These are phyloP conservation scores for Plodia interpunctella DNA, from an alignment of 1,140 invertebrate species.

Conservation along the genomic window DNA sequence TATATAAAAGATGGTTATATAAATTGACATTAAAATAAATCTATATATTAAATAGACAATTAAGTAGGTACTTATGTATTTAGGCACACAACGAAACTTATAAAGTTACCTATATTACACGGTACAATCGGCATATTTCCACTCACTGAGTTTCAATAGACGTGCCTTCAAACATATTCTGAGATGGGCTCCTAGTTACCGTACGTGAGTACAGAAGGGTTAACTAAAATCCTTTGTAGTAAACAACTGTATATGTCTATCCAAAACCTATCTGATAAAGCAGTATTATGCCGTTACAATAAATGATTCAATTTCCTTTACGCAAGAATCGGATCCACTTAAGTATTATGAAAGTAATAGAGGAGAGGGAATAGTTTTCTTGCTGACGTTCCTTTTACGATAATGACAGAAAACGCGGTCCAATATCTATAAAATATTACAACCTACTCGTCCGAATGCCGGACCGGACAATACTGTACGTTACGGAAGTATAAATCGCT, in stretches of 20 bases:
- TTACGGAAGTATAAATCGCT: constrained; percentile 2
- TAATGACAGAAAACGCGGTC: constrained; percentile 71
- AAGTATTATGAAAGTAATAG: constrained; percentile 74
- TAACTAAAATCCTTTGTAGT: constrained; percentile 27
- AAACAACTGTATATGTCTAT: constrained; percentile 49
- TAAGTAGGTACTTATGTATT: too few relatives aligned
- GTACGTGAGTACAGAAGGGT: constrained; percentile 17
- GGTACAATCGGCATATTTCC: constrained; percentile 3
- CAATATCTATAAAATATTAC: constrained; percentile 72
- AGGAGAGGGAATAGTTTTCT: constrained; percentile 71
- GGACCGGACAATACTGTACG: constrained; percentile 21
- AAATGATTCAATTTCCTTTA: constrained; percentile 74
- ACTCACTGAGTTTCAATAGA: constrained; percentile 8
- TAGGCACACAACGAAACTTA: too few relatives aligned
- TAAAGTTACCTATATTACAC: background rate
- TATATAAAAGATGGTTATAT: too few relatives aligned
- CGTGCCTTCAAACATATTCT: background rate
- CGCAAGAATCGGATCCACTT: constrained; percentile 72
- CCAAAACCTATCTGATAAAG: constrained; percentile 64
- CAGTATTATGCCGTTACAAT: constrained; percentile 68
- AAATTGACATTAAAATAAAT: too few relatives aligned
- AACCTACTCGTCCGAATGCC: constrained; percentile 32
- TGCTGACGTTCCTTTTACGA: constrained; percentile 72
- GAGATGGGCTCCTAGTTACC: background rate
- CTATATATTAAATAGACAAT: too few relatives aligned